Conservation (phyloP, 2,888 invertebrate genomes). For the Escarpia spicata region DNA sequence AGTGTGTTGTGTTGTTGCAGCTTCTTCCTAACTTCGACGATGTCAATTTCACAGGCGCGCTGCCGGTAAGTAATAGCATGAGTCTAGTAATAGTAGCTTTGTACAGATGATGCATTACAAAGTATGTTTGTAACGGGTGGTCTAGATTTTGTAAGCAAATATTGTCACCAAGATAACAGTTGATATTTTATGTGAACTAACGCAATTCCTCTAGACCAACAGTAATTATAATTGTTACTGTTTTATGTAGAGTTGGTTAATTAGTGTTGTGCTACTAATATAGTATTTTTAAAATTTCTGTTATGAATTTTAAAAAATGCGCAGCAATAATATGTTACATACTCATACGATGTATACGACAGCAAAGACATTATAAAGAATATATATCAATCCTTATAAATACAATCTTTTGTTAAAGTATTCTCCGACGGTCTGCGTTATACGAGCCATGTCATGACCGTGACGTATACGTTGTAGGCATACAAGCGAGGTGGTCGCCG, state of each 20-base stretch:
- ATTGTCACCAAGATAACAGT: neutral
- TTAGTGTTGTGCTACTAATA: no score
- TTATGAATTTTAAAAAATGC: no score
- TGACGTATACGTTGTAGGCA: neutral
- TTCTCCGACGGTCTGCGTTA: neutral
- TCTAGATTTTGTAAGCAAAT: no score
- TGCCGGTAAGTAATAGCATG: neutral
- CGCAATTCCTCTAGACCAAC: neutral
- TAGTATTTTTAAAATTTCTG: no score
- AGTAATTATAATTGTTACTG: neutral
- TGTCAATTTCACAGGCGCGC: slow-evolving; percentile 9
- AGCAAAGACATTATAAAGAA: neutral
- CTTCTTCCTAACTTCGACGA: neutral
- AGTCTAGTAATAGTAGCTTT: no score
- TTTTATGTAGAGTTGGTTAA: neutral
- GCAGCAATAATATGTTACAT: no score
- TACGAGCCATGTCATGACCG: neutral
- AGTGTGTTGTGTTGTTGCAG: neutral
- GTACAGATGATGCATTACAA: neutral
- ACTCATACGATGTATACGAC: neutral
- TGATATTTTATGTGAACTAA: no score
- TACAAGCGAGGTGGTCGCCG: neutral
- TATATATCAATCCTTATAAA: neutral
- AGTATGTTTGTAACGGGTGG: neutral
- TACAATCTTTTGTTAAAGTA: no score